Base-by-base conservation (phyloP, 2,888 invertebrate genomes). In the Ophion obscuratus region DNA sequence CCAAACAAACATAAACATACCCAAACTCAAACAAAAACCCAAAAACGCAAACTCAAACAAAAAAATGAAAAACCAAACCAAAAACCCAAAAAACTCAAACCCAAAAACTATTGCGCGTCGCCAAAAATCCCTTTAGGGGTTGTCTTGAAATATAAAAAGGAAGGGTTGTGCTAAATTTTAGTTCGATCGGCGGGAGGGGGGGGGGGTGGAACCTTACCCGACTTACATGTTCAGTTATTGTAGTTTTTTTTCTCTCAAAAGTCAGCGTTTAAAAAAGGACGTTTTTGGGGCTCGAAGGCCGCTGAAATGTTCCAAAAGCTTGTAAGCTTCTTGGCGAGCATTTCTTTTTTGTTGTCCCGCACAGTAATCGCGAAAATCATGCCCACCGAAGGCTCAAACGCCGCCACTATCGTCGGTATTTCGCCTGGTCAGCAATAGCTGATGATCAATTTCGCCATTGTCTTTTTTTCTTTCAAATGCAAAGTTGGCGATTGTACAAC, bases 401-500 rank as follows among this genome's bases (percentile, higher is more conserved):
- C 40, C 40, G 44, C 20, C n/a, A 62, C 31, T 71, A 59, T 47
- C 14, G 20, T 9, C 36, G 11, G 40, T 61, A 40, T 67, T 67
- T 57, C 64, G 74, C 44, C 27, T 67, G 40, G 64, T 44, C 27
- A 47, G 73, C n/a, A 59, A 73, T 78, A 73, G 59, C 73, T 36
- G 47, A 36, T 57, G 66, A 68, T 73, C 78, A 83, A 78, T 44
- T 81, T 64, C 27, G 27, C 44, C 17, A 9, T 66, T 59, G 17
- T 44, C 24, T 70, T 40, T 64, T 27, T 24, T 71, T 82, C 70
- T 57, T 11, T 17, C 40, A 11, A 66, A 36, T 36, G 44, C 44
- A 66, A 84, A 75, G 53, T 75, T 74, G 14, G 17, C 17, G 57
- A 79, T 40, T 68, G 24, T 24, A 79, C n/a, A 31, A 66, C 3